Base-by-base conservation (phyloP, 2,113 vertebrate genomes). In the Mystacornis crossleyi region DNA sequence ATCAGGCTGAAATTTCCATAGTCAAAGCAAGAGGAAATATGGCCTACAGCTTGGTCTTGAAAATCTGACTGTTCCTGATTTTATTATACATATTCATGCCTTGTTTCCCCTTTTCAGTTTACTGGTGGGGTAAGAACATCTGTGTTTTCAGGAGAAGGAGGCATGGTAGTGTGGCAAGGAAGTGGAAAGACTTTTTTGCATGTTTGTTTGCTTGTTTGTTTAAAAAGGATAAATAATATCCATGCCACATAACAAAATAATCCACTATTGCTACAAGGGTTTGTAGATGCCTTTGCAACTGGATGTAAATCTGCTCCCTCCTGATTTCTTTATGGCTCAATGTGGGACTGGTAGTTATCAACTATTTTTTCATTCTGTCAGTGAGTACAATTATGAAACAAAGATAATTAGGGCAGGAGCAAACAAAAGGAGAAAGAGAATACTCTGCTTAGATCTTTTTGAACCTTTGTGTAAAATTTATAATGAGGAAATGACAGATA, bases 401-500 rank as follows among this genome's bases (percentile, higher is more conserved):
- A 97, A 97, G 97, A 95, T 96, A 98, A 97, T 97, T 97, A 97
- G 81, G 77, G 84, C 45, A 80, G 53, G 69, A 96, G 74, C 85
- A 97, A 98, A 98, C 98, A 97, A 98, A 98, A 98, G 98, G 84
- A 96, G 94, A 96, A 97, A 98, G 97, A 97, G 95, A 98, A 96
- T 96, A 95, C 78, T 95, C 97, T 98, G 98, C 98, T 99, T 98
- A 98, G 98, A 98, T 99, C 98, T 98, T 98, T 98, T 98, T 98
- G 86, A 97, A 98, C 95, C 97, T 98, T 98, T 98, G 98, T 98
- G 97, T 98, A 97, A 98, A 98, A 98, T 98, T 97, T 97, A 98
- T 98, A 99, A 99, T 99, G 98, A 99, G 97, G 96, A 98, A 98
- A 98, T 99, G 99, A 99, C 98, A 99, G 99, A 98, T 98, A 97